Conservation (phyloP, 2,797 vertebrate genomes). For the Rousettus madagascariensis region DNA sequence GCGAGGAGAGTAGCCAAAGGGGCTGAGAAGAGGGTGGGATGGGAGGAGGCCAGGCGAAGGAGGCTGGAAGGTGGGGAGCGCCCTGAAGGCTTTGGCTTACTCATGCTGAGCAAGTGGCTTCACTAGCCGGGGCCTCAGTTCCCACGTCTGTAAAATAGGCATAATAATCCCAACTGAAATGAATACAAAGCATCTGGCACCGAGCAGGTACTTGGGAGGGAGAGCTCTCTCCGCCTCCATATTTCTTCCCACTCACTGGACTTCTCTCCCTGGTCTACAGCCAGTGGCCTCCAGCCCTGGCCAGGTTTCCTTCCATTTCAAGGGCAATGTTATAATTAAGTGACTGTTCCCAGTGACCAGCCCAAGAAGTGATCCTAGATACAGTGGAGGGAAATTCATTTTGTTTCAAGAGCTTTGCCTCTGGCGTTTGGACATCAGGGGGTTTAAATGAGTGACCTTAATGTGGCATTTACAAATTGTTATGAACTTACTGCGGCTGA, state of each 20-base stretch:
- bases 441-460: not conserved
- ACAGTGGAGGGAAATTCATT: not conserved
- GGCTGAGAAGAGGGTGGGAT: too few species aligned
- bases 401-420: not conserved
- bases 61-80: not conserved
- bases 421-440: not conserved
- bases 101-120: not conserved
- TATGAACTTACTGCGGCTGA: not conserved
- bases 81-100: not conserved
- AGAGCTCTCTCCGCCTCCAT: not conserved
- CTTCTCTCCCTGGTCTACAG: not conserved
- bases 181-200: not conserved
- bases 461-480: conserved; percentile 30
- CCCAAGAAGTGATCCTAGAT: not conserved
- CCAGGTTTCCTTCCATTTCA: not conserved
- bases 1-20: not conserved
- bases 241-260: rapidly evolving
- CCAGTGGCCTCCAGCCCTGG: not conserved
- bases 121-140: not conserved
- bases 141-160: not conserved
- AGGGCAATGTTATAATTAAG: not conserved
- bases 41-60: not conserved
- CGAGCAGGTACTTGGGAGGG: not conserved
- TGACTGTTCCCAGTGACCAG: not conserved
- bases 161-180: not conserved